A percentile compares a stretch with the other conserved stretches of the same genome.
These are phyloP conservation scores for Labeo rohita DNA, from an alignment of 2,113 vertebrate species.

Conservation along the genomic window DNA sequence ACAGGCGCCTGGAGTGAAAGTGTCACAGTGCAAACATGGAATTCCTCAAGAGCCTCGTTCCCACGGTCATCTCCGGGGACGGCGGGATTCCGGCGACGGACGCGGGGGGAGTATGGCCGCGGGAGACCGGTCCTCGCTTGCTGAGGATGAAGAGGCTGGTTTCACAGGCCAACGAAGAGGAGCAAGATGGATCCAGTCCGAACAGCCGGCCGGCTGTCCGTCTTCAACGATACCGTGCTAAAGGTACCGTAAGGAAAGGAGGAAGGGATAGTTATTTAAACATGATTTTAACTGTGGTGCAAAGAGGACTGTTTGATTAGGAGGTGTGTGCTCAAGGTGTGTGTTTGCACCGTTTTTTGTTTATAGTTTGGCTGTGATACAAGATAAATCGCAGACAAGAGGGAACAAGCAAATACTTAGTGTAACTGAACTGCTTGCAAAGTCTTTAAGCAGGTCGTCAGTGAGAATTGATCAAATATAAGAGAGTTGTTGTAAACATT, in stretches of 20 bases:
- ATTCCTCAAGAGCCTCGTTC: constrained; percentile 90
- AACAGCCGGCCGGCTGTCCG: constrained; percentile 49
- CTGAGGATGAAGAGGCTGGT: constrained; percentile 86
- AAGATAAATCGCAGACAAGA: neutral
- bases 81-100: constrained; percentile 65
- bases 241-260: constrained; percentile 67
- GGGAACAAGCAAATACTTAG: constrained; percentile 6
- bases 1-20: constrained; percentile 33
- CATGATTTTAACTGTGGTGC: neutral
- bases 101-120: constrained; percentile 57
- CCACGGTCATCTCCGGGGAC: constrained; percentile 79
- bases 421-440: neutral
- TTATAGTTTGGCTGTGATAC: neutral
- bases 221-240: constrained; percentile 61
- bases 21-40: constrained; percentile 78
- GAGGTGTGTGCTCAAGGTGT: constrained; percentile 22
- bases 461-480: neutral
- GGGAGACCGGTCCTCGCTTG: constrained; percentile 81
- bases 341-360: constrained; percentile 9
- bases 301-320: constrained; percentile 33
- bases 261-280: constrained; percentile 2
- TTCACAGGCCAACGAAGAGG: constrained; percentile 81
- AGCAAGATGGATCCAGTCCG: constrained; percentile 34
- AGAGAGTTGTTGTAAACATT: too few relatives aligned
- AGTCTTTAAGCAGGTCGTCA: neutral